Percentiles rank a stretch among this genome's conserved stretches.
Evolutionary conservation across 2,888 invertebrate species (phyloP).

Genomic region (Rhingia campestris): DNA sequence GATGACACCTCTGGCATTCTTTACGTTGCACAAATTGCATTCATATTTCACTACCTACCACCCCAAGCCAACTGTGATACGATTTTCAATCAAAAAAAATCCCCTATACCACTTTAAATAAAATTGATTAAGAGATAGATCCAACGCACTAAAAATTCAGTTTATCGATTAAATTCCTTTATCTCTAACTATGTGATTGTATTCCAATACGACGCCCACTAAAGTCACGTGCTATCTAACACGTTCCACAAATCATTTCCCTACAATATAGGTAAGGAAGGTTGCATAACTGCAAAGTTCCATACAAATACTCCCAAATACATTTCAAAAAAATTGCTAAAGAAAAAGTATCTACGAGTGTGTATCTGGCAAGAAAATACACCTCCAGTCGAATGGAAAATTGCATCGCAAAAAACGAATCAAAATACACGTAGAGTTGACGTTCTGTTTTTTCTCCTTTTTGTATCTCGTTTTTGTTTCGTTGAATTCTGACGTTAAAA

Average conservation of each 20-base stretch:
- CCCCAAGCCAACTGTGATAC: no score
- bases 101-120: no score
- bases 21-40: no score
- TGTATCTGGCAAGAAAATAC: no score
- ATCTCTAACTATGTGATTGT: not conserved
- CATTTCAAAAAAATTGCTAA: constrained; percentile 2
- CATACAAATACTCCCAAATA: not conserved
- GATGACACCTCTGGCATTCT: no score
- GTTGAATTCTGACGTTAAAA: constrained; percentile 24
- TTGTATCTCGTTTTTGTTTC: not conserved
- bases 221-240: constrained; percentile 27
- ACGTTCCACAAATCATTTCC: not conserved
- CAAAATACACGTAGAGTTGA: constrained; percentile 22
- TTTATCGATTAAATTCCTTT: constrained; percentile 10
- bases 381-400: constrained; percentile 19
- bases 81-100: no score
- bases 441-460: not conserved
- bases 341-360: not conserved
- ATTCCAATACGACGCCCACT: constrained; percentile 17
- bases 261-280: not conserved
- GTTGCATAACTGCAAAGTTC: constrained; percentile 5
- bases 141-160: not conserved
- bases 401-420: constrained; percentile 17
- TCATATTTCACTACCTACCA: no score
- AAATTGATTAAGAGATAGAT: no score